Base-by-base conservation (phyloP, 2,888 invertebrate genomes). In the Chydorus sphaericus region DNA sequence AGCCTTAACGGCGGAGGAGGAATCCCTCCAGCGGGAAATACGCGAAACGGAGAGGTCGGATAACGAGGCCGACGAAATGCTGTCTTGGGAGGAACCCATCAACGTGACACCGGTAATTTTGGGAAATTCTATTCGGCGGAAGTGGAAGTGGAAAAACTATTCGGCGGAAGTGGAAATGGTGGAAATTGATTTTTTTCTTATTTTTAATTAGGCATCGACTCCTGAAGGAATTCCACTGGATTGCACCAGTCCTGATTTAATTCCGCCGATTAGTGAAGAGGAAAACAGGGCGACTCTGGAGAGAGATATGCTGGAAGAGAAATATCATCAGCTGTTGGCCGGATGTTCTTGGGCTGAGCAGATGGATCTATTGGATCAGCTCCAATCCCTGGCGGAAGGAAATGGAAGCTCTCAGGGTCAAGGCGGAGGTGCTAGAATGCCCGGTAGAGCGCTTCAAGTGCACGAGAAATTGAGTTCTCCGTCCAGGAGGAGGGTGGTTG, bases 391-490 rank as follows among this genome's bases (percentile, higher is more conserved):
- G 62, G 84, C 86, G 62, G 86, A 82, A 0, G 71, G 87, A 26
- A 85, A 50, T 85, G n/a, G n/a, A n/a, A n/a, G n/a, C n/a, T n/a
- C n/a, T n/a, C n/a, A n/a, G n/a, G n/a, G n/a, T n/a, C n/a, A n/a
- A n/a, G n/a, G n/a, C n/a, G n/a, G n/a, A n/a, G 44, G 44, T 0
- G 83, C 85, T 0, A 77, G 93, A n/a, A 87, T 90, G 68, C 94
- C 96, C 0, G 94, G 91, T 54, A 77, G 93, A 55, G 92, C 91
- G 0, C 80, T 90, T 58, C 89, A 93, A 62, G 75, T 96, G 48
- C 94, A 94, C 69, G 91, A 92, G 62, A 96, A 94, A 67, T 73
- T 97, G 0, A 91, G 91, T 0, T 90, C 89, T 49, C 93, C 93
- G 0, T 85, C 89, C 1, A 76, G 89, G n/a, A 79, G 85, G 55